phyloP scores from a whole-genome alignment of 2,113 vertebrate genomes.

The Serinus canaria region DNA sequence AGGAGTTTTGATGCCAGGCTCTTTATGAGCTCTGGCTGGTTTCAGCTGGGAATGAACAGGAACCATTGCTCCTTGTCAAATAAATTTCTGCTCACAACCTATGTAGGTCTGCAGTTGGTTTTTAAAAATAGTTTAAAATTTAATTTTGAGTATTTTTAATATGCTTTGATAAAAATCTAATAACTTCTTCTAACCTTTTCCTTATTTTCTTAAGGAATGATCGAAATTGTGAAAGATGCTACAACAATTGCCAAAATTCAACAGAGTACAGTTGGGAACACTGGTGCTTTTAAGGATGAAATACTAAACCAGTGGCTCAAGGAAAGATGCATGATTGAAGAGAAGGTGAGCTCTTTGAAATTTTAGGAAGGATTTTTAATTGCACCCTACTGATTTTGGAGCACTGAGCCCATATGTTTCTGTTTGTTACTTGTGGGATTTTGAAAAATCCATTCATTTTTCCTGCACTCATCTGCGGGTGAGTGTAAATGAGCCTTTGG shows the following conservation, averaged over 20 bases:
- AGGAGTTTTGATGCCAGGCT: not conserved
- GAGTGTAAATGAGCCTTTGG: not conserved
- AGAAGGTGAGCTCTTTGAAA: constrained; percentile 79
- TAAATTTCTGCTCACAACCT: not conserved
- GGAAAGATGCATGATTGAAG: constrained; percentile 91
- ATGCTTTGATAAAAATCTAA: not conserved
- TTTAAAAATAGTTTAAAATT: not conserved
- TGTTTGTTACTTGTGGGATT: not conserved
- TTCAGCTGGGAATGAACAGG: not conserved
- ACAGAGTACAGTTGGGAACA: constrained; percentile 96
- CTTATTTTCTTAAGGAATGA: constrained; percentile 84
- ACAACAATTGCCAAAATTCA: constrained; percentile 99
- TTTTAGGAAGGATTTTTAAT: not conserved
- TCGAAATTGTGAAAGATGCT: constrained; percentile 96
- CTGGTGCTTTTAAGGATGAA: constrained; percentile 95
- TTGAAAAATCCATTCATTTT: constrained; percentile 1
- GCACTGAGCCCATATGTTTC: not conserved
- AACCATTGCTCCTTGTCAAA: not conserved
- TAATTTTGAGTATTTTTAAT: not conserved
- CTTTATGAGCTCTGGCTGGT: not conserved
- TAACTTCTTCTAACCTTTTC: not conserved
- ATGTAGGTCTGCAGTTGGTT: not conserved
- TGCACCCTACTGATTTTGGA: not conserved
- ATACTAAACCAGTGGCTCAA: constrained; percentile 94
- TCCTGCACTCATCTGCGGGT: fast-evolving